Base-by-base conservation (phyloP, 2,888 invertebrate genomes). In the Kuschelorhynchus macadamiae region DNA sequence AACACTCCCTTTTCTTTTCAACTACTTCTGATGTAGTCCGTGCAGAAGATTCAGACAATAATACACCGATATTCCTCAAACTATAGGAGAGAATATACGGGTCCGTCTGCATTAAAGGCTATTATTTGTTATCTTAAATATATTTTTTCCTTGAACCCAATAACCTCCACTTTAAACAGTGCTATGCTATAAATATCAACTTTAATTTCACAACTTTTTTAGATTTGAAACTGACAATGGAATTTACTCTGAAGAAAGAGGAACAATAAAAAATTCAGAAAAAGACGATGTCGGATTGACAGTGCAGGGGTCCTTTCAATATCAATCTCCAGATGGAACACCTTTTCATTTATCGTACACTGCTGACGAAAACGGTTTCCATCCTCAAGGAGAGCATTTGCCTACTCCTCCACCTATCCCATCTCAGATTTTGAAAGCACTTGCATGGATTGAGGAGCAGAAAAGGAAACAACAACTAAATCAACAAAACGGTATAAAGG, bases 321-420 rank as follows among this genome's bases (percentile, higher is more conserved):
- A 67, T 20, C 56, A 63, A 12, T 62, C 67, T 21, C 67, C 67
- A 20, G 67, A 67, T 17, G 62, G 62, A 8, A 4, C 18, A n/a
- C 67, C 59, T 2, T 36, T 67, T 21, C 41, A 47, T 32, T 18
- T 62, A 5, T 42, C 30, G 7, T 67, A 67, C 33, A 49, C 49
- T 1, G 67, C 67, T 1, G 66, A 66, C 17, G 44, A 66, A 21
- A 66, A 66, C 33, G 66, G 66, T 1, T 66, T 60, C 18, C 67
- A 36, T 18, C 67, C 67, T 12, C 39, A 47, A 21, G 61, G 61
- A 9, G 12, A 25, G 2, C 53, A 44, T 32, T 41, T 67, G n/a
- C 67, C 67, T 4, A 62, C 61, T 5, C 61, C 67, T 20, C 67
- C 67, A 3, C 67, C 67, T 0, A 62, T 67, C 11, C 67, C 67